phyloP scores from a whole-genome alignment of 1,140 invertebrate genomes.

The Thalassaphorura encarpata region DNA sequence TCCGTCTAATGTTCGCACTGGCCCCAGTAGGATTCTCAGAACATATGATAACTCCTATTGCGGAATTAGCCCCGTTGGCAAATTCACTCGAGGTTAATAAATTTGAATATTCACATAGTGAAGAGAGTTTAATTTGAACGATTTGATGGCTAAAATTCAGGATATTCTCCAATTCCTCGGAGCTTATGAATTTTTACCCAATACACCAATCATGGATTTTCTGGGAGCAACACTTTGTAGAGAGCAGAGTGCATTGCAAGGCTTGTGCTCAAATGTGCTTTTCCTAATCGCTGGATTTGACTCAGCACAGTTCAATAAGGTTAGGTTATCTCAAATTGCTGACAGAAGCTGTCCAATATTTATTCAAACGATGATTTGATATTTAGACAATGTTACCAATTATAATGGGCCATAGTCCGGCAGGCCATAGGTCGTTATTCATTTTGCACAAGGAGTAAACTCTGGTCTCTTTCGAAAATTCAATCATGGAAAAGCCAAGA shows the following conservation, averaged over 20 bases:
- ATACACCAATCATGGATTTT: constrained; percentile 41
- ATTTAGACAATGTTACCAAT: too few relatives aligned
- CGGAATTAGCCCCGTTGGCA: background rate
- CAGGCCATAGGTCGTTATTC: constrained; percentile 63
- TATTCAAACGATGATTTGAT: too few relatives aligned
- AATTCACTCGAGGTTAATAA: background rate
- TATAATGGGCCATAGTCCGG: constrained; percentile 59
- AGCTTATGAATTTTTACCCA: constrained; percentile 47
- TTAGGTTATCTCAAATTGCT: constrained; percentile 50
- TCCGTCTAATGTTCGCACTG: constrained; percentile 46
- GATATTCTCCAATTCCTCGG: constrained; percentile 27
- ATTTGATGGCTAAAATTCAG: constrained; percentile 28
- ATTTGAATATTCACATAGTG: too few relatives aligned
- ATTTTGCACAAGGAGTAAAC: constrained; percentile 57
- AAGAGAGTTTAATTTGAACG: background rate
- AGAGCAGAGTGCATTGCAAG: constrained; percentile 38
- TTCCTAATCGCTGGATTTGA: constrained; percentile 49
- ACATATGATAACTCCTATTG: background rate
- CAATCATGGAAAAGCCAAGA: constrained; percentile 37
- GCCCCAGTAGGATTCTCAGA: constrained; percentile 43
- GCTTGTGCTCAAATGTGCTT: constrained; percentile 47
- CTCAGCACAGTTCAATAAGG: constrained; percentile 44
- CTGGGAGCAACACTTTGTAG: constrained; percentile 41
- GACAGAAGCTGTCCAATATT: too few relatives aligned
- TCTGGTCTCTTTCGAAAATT: constrained; percentile 40